Evolutionary conservation across 2,797 vertebrate species (phyloP).

Genomic region (Gadopsis marmoratus): DNA sequence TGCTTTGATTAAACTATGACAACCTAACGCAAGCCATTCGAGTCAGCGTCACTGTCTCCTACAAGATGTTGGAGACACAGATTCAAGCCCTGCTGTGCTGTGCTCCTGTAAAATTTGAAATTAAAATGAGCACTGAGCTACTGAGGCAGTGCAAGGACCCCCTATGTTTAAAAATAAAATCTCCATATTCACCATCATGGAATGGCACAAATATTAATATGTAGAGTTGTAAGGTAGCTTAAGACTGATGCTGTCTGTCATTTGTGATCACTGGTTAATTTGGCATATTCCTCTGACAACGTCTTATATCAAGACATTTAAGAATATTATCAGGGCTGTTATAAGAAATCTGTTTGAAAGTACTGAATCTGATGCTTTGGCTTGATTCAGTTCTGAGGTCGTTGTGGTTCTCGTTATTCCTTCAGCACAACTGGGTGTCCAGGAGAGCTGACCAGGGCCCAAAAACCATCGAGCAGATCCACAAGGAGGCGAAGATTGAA

Average conservation of each 20-base stretch:
- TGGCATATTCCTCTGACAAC: not conserved
- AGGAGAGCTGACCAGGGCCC: constrained; percentile 96
- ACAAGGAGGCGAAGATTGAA: constrained; percentile 98
- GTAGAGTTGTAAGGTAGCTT: not conserved
- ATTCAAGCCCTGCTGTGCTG: constrained; percentile 16
- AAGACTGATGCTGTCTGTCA: constrained; percentile 2
- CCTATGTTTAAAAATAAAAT: constrained; percentile 37
- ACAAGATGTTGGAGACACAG: not conserved
- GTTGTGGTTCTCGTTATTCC: not conserved
- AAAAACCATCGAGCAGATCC: constrained; percentile 99
- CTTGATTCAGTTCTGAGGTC: not conserved
- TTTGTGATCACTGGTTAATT: constrained; percentile 1
- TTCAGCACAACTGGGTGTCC: constrained; percentile 96
- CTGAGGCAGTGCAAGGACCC: not conserved
- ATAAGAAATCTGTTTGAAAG: not conserved
- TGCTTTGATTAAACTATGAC: constrained; percentile 21
- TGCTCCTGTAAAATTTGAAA: constrained; percentile 38
- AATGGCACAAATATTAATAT: not conserved
- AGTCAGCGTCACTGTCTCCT: constrained; percentile 20
- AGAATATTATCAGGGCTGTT: not conserved
- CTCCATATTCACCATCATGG: not conserved
- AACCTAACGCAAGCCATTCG: constrained; percentile 6
- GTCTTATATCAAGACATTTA: not conserved
- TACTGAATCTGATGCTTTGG: not conserved
- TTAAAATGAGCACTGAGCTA: constrained; percentile 21